A percentile compares a stretch with the other conserved stretches of the same genome.
Evolutionary conservation across 2,888 invertebrate species (phyloP).

Genomic region (Mesorhabditis spiculigera): DNA sequence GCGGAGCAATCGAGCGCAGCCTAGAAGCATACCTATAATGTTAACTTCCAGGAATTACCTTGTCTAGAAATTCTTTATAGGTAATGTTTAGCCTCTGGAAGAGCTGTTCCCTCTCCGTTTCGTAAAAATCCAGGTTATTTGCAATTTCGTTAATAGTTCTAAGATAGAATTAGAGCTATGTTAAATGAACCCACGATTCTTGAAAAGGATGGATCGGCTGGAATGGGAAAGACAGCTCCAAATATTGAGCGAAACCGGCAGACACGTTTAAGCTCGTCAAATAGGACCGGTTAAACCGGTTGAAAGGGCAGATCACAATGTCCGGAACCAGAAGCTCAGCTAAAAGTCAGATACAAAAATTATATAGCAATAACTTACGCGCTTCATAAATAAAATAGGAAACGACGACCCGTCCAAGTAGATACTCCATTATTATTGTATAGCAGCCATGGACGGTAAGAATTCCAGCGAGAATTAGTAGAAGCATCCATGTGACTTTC

Average conservation of each 20-base stretch:
- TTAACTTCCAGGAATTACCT: slow-evolving; percentile 12
- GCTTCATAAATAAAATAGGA: slow-evolving; percentile 47
- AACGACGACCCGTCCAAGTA: slow-evolving; percentile 34
- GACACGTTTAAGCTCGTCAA: slow-evolving; percentile 42
- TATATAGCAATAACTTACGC: slow-evolving; percentile 15
- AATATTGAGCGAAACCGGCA: slow-evolving; percentile 44
- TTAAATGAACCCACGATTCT: slow-evolving; percentile 8
- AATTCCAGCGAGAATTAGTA: slow-evolving; percentile 25
- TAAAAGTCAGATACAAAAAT: slow-evolving; percentile 12
- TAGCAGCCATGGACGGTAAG: slow-evolving; percentile 34
- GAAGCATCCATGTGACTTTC: slow-evolving; percentile 32
- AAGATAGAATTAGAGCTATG: neutral
- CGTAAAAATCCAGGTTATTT: slow-evolving; percentile 26
- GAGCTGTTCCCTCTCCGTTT: slow-evolving; percentile 29
- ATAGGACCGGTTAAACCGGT: slow-evolving; percentile 48
- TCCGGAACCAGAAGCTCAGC: slow-evolving; percentile 42
- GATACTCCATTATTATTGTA: slow-evolving; percentile 34
- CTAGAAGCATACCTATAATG: slow-evolving; percentile 9
- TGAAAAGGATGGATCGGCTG: slow-evolving; percentile 35
- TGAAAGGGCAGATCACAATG: slow-evolving; percentile 56
- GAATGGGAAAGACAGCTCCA: slow-evolving; percentile 48
- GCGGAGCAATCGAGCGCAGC: slow-evolving; percentile 37
- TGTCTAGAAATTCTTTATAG: slow-evolving; percentile 36
- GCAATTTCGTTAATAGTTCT: slow-evolving; percentile 20
- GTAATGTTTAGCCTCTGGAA: slow-evolving; percentile 29